Conservation (phyloP, 2,797 vertebrate genomes). For the Propithecus perrieri region DNA sequence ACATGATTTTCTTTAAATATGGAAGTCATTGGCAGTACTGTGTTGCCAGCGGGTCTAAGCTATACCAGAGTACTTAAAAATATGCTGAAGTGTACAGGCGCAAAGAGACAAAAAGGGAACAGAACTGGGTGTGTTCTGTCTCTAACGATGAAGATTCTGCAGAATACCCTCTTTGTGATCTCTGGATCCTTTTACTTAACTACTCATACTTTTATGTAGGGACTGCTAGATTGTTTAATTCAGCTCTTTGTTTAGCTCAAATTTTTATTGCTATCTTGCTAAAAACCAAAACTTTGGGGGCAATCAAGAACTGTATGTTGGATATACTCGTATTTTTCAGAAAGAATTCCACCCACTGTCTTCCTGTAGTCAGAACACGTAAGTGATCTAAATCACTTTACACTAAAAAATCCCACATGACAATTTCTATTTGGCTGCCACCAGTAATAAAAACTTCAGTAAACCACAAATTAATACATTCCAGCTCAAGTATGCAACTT, state of each 20-base stretch:
- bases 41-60: background rate
- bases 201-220: background rate
- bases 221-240: background rate
- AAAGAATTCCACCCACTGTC: background rate
- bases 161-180: background rate
- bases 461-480: background rate
- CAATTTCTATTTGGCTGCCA: background rate
- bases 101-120: background rate
- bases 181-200: background rate
- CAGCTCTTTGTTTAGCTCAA: background rate
- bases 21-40: background rate
- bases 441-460: background rate
- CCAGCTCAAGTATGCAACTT: background rate
- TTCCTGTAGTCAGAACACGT: background rate
- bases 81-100: too few relatives aligned
- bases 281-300: background rate
- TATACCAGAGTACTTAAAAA: background rate
- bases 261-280: background rate
- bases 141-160: background rate
- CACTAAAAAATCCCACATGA: background rate
- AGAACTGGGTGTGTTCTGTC: background rate
- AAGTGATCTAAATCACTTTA: background rate
- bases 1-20: background rate
- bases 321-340: background rate
- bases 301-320: background rate